Evolutionary conservation across 2,113 vertebrate species (phyloP), one percentile per base, ranked within the genome.

Genomic region (Regulus satrapa): DNA sequence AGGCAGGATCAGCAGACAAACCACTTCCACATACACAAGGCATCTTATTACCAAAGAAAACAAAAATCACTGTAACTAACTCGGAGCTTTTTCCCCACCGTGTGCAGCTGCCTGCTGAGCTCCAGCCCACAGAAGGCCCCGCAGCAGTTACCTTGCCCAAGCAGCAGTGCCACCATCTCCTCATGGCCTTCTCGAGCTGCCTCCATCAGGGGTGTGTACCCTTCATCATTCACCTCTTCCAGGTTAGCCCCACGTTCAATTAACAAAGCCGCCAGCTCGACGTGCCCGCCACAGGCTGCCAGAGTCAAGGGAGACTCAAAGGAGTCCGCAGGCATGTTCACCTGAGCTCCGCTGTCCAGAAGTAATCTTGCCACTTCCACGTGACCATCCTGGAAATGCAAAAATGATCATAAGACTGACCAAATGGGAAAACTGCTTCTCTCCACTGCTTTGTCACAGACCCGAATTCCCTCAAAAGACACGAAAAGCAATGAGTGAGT

Each of bases 301-400:
- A 99, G 97, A 31, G 99, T 99, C 84, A 99, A 92, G 0, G 99
- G 99, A 11, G 99, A 99, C 98, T 99, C 99, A 16, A 99, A 99
- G 8, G 99, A 99, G 96, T 99, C 99, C 1, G 99, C 99, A 52
- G 99, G 99, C 99, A 99, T 99, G 98, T 99, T 99, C 96, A 99
- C 99, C 97, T 99, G 99, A 34, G 99, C 99, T 18, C 99, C 99
- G 18, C 99, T 99, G 98, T 99, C 99, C 94, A 99, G 98, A 89
- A 99, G 98, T 83, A 99, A 98, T 75, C 99, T 98, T 26, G 99
- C 99, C 94, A 99, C 99, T 98, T 99, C 99, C 96, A 99, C 99
- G 80, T 99, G 99, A 86, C 99, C 99, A 67, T 99, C 99, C 99
- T 99, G 97, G 45, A 81, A 78, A 85, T 14, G 13, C n/a, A 5